Conservation (phyloP, 2,113 vertebrate genomes). For the Anguilla japonica region DNA sequence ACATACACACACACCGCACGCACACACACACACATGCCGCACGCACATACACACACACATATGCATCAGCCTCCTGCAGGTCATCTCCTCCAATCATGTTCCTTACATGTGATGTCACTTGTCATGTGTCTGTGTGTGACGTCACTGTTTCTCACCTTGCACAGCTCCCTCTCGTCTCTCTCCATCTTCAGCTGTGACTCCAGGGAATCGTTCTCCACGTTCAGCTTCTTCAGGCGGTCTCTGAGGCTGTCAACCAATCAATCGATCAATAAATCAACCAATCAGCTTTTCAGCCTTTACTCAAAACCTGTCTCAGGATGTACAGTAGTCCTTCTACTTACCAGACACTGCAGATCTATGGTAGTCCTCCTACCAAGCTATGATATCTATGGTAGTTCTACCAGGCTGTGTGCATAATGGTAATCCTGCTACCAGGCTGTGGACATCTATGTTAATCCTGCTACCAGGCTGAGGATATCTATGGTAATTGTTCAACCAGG, state of each 20-base stretch:
- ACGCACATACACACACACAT: too few species aligned
- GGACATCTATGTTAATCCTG: too few species aligned
- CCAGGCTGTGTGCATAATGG: too few species aligned
- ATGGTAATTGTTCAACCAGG: too few species aligned
- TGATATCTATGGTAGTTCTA: too few species aligned
- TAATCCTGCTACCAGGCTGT: too few species aligned
- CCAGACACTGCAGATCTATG: not conserved
- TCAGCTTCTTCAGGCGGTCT: conserved; percentile 85
- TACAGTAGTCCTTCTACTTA: not conserved
- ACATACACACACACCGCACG: not conserved
- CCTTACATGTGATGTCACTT: not conserved
- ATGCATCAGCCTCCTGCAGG: too few species aligned
- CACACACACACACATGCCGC: too few species aligned
- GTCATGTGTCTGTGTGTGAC: not conserved
- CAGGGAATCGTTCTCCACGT: conserved; percentile 81
- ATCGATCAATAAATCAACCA: not conserved
- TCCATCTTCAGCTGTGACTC: conserved; percentile 92
- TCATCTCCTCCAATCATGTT: too few species aligned
- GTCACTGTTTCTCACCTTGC: conserved; percentile 79
- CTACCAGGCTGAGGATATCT: too few species aligned
- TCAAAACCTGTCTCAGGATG: not conserved
- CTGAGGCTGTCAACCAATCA: conserved; percentile 73
- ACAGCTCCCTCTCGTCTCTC: conserved; percentile 92
- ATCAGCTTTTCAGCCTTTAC: not conserved
- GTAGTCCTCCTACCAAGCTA: not conserved